Evolutionary conservation across 2,113 vertebrate species (phyloP), one percentile per base, ranked within the genome.

Genomic region (Barbus barbus): DNA sequence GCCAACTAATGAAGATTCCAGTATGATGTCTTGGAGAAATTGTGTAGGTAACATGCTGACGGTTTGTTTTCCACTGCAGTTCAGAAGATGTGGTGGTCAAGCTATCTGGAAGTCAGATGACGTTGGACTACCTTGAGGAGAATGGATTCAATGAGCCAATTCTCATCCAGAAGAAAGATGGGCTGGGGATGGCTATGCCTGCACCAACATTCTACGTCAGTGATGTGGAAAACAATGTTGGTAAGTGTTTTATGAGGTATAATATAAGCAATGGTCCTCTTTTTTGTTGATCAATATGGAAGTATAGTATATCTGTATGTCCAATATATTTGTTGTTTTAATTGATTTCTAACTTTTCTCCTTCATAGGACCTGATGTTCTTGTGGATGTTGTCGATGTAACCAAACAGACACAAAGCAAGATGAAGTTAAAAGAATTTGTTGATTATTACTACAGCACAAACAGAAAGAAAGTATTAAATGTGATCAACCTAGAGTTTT

Each of bases 371-470:
- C 98, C 96, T 0, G 97, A 99, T 84, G 94, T 96, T 31, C 94
- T 92, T 0, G 97, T 99, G 73, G 97, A 99, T 9, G 97, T 99
- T n/a, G 95, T 97, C 0, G 98, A 99, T 5, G 97, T 99, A 87
- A 96, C 97, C 86, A 99, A 98, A 90, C 98, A 99, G 94, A 97
- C 96, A 1, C 95, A 98, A 86, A 96, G 97, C 93, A 96, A 96
- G 91, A 99, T 99, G 97, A 99, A 98, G 86, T 93, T 99, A 18
- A 99, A 99, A 91, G 98, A 99, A 86, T 99, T 99, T 92, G 98
- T 99, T 26, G 97, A 99, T 92, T 99, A 96, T 83, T 99, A 99
- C 91, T 99, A 99, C 86, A 99, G 97, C 92, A 99, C 98, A 78
- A 99, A 96, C 94, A 95, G 98, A 85, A 99, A 98, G 92, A 96